Percentiles rank a stretch among this genome's conserved stretches.
phyloP scores from a whole-genome alignment of 64 coral and sea anemone genomes.

The Stichodactyla mertensii region DNA sequence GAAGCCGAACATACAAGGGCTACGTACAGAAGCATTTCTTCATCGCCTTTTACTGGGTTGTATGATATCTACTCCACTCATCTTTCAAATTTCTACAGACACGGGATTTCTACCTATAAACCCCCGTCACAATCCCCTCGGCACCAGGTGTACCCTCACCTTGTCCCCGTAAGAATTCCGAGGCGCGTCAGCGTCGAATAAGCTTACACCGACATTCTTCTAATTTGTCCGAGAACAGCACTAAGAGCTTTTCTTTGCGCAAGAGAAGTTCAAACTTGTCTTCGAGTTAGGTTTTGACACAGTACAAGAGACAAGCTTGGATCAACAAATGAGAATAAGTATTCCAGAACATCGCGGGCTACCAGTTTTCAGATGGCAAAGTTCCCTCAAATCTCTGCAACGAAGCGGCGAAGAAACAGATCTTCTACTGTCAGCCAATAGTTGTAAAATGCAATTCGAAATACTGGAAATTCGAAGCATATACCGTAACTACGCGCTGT shows the following conservation, averaged over 20 bases:
- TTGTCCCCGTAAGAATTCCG: background rate
- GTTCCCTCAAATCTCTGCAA: background rate
- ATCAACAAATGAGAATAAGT: conserved; percentile 50
- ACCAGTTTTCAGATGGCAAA: conserved; percentile 46
- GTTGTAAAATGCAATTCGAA: background rate
- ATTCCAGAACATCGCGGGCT: conserved; percentile 40
- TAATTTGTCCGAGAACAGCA: conserved; percentile 34
- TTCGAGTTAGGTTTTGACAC: background rate
- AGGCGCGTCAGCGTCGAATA: background rate
- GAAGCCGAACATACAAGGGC: background rate
- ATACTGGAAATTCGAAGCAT: no score
- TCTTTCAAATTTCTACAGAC: conserved; percentile 51
- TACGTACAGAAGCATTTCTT: background rate
- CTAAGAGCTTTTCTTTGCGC: background rate
- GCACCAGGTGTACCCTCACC: background rate
- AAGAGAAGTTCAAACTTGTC: conserved; percentile 14
- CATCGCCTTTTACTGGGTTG: conserved; percentile 30
- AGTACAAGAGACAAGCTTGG: conserved; percentile 27
- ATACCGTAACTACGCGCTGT: no score
- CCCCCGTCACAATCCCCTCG: background rate
- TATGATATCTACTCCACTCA: conserved; percentile 52
- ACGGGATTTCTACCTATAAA: conserved; percentile 28
- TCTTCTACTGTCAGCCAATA: background rate
- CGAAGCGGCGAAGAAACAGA: background rate
- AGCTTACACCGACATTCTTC: background rate